Evolutionary conservation across 2,888 invertebrate species (phyloP), one percentile per base, ranked within the genome.

Genomic region (Tryphoninae sp.): DNA sequence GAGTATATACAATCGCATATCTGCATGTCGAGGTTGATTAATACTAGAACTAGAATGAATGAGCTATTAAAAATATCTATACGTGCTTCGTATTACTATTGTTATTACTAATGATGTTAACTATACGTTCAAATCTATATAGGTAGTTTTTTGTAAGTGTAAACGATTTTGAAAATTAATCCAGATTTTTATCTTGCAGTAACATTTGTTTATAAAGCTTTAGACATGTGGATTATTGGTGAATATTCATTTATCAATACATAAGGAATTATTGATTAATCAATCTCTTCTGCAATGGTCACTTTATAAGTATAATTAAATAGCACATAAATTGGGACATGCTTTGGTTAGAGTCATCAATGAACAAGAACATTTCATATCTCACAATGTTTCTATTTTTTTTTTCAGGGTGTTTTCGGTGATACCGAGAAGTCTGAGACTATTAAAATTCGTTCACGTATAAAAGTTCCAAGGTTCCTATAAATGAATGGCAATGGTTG

Each of bases 21-120:
- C 71, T 68, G 77, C 80, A 76, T 81, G 74, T 83, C 78, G 69
- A 68, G 83, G 72, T 81, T 76, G 83, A 81, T 84, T 80, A 76
- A 55, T 75, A 2, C 6, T 49, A 76, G 67, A 65, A 67, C 76
- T 16, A 67, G 13, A 42, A 76, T 84, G 3, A 84, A 84, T 81
- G 82, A 77, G 51, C 83, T 75, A 84, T 84, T 84, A 84, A 84
- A 83, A 78, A 62, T 74, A 26, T 19, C 42, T 59, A 16, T 67
- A 51, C 22, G 16, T 59, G 19, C 33, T 33, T 33, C n/a, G 13
- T 23, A 53, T 23, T 58, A 40, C 19, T 65, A 19, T 33, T 45
- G 19, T 33, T 75, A 19, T 33, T 33, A 6, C 33, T 33, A 33
- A 33, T 33, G 33, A 33, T 33, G 6, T 33, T 6, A 33, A 33